These are phyloP conservation scores for Temnothorax longispinosus DNA, from an alignment of 1,140 invertebrate genomes.

Conservation along the genomic window DNA sequence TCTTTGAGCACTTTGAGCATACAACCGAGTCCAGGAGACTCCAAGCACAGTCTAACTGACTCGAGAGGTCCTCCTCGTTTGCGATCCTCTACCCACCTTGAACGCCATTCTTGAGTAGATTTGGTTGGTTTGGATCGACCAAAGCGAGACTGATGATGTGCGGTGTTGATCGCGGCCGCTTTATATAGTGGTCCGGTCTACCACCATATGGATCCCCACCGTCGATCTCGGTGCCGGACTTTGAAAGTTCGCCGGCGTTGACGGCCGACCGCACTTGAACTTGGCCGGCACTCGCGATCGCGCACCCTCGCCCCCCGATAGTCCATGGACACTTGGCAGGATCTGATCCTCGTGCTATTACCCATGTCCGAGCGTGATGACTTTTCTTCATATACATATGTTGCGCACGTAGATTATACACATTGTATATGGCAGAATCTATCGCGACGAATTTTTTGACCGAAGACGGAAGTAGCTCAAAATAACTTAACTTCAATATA, in stretches of 20 bases:
- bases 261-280: constrained; percentile 69
- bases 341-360: too few species aligned
- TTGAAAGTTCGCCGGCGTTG: constrained; percentile 66
- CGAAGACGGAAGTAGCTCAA: not conserved
- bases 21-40: not conserved
- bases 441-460: not conserved
- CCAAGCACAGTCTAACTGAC: not conserved
- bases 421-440: not conserved
- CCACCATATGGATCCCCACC: constrained; percentile 56
- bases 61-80: not conserved
- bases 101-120: constrained; percentile 75
- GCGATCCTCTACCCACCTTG: constrained; percentile 76
- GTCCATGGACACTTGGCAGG: not conserved
- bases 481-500: not conserved
- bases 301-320: constrained; percentile 24
- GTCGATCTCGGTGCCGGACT: constrained; percentile 42
- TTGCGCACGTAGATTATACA: too few species aligned
- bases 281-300: constrained; percentile 51
- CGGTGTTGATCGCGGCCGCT: constrained; percentile 57
- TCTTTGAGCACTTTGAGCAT: not conserved
- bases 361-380: too few species aligned
- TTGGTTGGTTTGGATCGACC: constrained; percentile 69
- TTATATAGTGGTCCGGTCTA: constrained; percentile 66
- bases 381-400: too few species aligned
- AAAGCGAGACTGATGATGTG: constrained; percentile 78